These are phyloP conservation scores for Euzetes globulus DNA, from an alignment of 2,888 invertebrate genomes.

Conservation along the genomic window DNA sequence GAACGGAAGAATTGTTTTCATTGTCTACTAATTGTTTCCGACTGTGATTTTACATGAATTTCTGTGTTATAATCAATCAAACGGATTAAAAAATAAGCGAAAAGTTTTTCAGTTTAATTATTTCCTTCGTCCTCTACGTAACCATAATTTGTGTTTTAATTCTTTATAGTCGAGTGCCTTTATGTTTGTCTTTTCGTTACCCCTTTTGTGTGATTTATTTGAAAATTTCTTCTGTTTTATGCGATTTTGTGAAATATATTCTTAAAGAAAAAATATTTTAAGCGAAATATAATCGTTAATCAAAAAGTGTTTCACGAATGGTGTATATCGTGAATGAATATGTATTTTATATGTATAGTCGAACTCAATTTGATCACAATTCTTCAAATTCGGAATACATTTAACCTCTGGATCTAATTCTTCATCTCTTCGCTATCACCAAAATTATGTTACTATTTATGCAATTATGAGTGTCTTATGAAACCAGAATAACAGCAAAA, in stretches of 20 bases:
- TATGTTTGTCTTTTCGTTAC: neutral
- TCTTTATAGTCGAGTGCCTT: neutral
- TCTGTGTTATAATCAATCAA: conserved; percentile 26
- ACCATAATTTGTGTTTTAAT: neutral
- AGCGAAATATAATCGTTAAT: neutral
- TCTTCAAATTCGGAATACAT: neutral
- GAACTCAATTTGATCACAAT: neutral
- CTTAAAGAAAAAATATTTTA: neutral
- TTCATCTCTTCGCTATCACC: neutral
- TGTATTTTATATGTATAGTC: neutral
- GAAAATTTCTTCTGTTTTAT: too few relatives aligned
- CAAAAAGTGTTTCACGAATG: neutral
- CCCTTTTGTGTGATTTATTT: too few relatives aligned
- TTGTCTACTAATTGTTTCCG: conserved; percentile 4
- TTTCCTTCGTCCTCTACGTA: conserved; percentile 20
- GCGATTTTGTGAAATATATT: too few relatives aligned
- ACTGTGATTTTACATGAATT: conserved; percentile 26
- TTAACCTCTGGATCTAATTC: neutral
- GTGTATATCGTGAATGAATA: conserved; percentile 4
- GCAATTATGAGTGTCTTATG: neutral
- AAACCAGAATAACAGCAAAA: neutral
- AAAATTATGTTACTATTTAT: neutral
- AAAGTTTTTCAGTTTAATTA: neutral
- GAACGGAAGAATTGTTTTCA: neutral
- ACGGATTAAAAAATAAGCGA: conserved; percentile 12